phyloP scores from a whole-genome alignment of 2,888 invertebrate species.

The Empis livida region DNA sequence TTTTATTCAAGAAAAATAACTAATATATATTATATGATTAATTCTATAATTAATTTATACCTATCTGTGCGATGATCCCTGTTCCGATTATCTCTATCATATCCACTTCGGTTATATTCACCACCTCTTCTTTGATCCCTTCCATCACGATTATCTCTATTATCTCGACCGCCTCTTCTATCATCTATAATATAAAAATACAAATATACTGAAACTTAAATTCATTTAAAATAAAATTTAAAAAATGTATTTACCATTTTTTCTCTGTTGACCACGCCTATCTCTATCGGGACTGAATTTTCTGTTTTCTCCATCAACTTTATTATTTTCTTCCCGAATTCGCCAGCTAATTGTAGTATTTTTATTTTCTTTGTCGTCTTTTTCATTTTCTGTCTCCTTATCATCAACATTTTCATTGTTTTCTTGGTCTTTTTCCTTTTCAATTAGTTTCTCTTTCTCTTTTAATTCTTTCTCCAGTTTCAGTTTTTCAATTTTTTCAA shows the following conservation, averaged over 20 bases:
- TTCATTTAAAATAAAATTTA: neutral
- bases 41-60: neutral
- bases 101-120: slow-evolving; percentile 20
- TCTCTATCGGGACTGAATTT: slow-evolving; percentile 23
- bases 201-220: too few relatives aligned
- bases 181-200: neutral
- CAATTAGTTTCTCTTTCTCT: slow-evolving; percentile 5
- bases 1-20: too few relatives aligned
- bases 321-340: slow-evolving; percentile 18
- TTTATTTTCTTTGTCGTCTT: slow-evolving; percentile 26
- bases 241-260: slow-evolving; percentile 9
- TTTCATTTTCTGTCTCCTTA: slow-evolving; percentile 22
- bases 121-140: slow-evolving; percentile 19
- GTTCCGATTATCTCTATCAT: slow-evolving; percentile 6
- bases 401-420: slow-evolving; percentile 8
- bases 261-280: slow-evolving; percentile 12
- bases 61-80: slow-evolving; percentile 3
- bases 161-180: slow-evolving; percentile 18
- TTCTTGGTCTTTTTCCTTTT: slow-evolving; percentile 9
- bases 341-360: slow-evolving; percentile 28
- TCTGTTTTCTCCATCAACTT: slow-evolving; percentile 14
- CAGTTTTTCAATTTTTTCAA: slow-evolving; percentile 21
- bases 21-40: too few relatives aligned
- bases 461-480: slow-evolving; percentile 16
- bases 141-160: slow-evolving; percentile 12